Conservation (phyloP, 2,888 invertebrate species). For the Drosophila cracens region DNA sequence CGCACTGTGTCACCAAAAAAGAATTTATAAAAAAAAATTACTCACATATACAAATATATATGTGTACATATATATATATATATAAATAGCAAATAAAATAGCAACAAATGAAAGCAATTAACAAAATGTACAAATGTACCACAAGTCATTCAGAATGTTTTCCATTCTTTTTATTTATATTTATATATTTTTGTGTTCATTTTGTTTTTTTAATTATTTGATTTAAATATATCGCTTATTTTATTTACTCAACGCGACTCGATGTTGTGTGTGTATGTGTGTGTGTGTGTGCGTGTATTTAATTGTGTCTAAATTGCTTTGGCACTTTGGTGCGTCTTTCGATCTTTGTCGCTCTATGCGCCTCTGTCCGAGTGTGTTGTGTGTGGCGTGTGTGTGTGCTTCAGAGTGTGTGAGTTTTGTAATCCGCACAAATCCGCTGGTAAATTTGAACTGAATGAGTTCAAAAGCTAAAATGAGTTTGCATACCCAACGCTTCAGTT, state of each 20-base stretch:
- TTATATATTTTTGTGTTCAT: not conserved
- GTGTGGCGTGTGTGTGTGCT: slow-evolving; percentile 6
- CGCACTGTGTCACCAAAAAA: slow-evolving; percentile 69
- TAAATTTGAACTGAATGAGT: slow-evolving; percentile 81
- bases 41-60: not conserved
- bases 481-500: slow-evolving; percentile 67
- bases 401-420: slow-evolving; percentile 49
- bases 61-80: not conserved
- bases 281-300: slow-evolving; percentile 11
- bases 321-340: slow-evolving; percentile 41
- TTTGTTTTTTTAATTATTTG: slow-evolving; percentile 6
- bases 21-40: slow-evolving; percentile 48
- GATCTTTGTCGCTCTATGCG: slow-evolving; percentile 8
- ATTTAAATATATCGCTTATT: slow-evolving; percentile 16
- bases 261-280: slow-evolving; percentile 6
- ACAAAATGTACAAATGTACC: slow-evolving; percentile 14
- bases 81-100: not conserved
- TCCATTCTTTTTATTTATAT: slow-evolving; percentile 2
- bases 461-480: slow-evolving; percentile 80
- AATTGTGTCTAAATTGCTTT: slow-evolving; percentile 14
- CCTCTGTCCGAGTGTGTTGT: slow-evolving; percentile 4
- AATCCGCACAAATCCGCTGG: slow-evolving; percentile 82
- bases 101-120: slow-evolving; percentile 13
- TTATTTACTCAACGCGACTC: slow-evolving; percentile 29
- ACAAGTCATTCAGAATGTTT: slow-evolving; percentile 16